These are phyloP conservation scores for Mycteria americana DNA, from an alignment of 2,797 vertebrate genomes.

Conservation along the genomic window DNA sequence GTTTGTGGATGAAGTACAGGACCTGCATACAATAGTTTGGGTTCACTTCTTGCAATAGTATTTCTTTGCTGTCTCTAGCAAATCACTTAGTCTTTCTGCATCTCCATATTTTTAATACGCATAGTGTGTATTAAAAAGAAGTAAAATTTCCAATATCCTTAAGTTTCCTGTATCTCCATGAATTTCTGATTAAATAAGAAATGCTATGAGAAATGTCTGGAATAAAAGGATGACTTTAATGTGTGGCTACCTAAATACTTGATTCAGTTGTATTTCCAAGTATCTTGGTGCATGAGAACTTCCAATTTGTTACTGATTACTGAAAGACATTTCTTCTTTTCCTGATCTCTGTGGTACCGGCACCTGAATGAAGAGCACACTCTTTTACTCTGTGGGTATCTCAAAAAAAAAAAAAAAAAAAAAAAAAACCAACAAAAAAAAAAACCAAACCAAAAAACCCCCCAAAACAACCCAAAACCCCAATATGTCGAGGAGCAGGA, in stretches of 20 bases:
- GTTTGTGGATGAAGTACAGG: not conserved
- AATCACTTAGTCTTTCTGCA: not conserved
- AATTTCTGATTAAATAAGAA: not conserved
- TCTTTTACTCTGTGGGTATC: not conserved
- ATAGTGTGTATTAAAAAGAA: not conserved
- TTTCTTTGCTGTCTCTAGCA: not conserved
- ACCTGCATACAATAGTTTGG: not conserved
- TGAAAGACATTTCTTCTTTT: not conserved
- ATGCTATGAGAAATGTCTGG: not conserved
- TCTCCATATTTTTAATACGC: not conserved
- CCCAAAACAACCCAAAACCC: rapidly evolving
- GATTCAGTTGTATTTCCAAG: not conserved
- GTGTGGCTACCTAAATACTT: not conserved
- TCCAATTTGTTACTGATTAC: not conserved
- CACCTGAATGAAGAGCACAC: not conserved
- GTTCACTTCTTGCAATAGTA: not conserved
- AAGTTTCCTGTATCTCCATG: not conserved
- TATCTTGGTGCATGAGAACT: not conserved
- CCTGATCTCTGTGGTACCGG: not conserved
- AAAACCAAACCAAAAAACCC: too few species aligned
- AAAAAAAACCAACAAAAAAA: too few species aligned
- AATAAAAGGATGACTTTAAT: not conserved
- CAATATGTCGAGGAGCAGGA: not conserved
- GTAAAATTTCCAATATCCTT: not conserved
- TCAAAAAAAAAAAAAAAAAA: not conserved